Percentiles rank a stretch among this genome's conserved stretches.
These are phyloP conservation scores for Oreocharis arfaki DNA, from an alignment of 2,113 vertebrate species.

Conservation along the genomic window DNA sequence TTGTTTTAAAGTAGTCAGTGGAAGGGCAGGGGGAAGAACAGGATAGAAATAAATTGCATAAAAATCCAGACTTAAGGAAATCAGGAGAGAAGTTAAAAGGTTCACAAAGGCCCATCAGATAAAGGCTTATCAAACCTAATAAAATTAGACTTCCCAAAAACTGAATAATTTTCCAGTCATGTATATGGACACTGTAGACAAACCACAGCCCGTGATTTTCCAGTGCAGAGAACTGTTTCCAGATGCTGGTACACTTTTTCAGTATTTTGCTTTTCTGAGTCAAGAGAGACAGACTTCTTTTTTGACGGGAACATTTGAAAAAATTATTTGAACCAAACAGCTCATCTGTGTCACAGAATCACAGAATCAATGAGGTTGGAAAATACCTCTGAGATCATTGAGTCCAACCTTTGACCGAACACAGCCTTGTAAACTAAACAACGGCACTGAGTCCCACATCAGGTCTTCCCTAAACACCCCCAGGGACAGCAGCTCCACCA, in stretches of 20 bases:
- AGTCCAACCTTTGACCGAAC: neutral
- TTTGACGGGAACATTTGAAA: neutral
- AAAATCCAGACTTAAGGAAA: neutral
- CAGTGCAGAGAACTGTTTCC: neutral
- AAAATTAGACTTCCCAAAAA: neutral
- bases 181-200: neutral
- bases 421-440: neutral
- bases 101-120: neutral
- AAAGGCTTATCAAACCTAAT: neutral
- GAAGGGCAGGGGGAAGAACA: neutral
- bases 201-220: accelerated
- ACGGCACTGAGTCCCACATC: neutral
- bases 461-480: neutral
- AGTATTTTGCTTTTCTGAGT: neutral
- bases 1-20: neutral
- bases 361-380: neutral
- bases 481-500: neutral
- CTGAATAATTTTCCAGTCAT: neutral
- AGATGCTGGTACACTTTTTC: neutral
- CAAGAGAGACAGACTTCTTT: neutral
- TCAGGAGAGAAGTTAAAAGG: neutral
- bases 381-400: neutral
- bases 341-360: neutral
- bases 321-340: neutral
- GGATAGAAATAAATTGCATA: neutral